phyloP scores from a whole-genome alignment of 1,140 invertebrate genomes.

The Nasonia giraulti region DNA sequence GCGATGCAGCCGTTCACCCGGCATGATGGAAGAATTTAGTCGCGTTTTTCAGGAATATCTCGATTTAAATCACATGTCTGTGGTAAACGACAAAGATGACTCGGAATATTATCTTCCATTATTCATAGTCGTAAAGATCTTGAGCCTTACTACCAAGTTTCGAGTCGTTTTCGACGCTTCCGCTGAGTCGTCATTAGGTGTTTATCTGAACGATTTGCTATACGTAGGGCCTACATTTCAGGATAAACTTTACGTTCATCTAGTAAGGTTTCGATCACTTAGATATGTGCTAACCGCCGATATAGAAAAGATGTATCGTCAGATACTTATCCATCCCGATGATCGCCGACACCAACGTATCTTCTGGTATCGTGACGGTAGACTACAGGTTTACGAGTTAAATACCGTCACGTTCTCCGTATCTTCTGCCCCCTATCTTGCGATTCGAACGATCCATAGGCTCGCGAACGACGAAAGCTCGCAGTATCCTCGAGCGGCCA shows the following conservation, averaged over 20 bases:
- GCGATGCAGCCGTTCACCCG: neutral
- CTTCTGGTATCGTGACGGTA: neutral
- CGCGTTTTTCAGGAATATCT: neutral
- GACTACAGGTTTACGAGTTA: neutral
- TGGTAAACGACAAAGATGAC: neutral
- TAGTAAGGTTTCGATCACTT: neutral
- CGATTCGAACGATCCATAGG: neutral
- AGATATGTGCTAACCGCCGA: neutral
- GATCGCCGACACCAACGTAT: neutral
- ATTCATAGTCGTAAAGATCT: no score
- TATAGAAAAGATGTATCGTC: neutral
- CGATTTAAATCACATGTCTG: neutral
- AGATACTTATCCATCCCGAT: neutral
- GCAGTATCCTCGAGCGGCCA: neutral
- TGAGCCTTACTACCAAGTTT: no score
- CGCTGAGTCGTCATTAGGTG: neutral
- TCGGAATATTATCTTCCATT: neutral
- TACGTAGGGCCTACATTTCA: neutral
- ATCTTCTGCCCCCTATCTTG: neutral
- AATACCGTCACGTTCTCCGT: neutral
- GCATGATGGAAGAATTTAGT: neutral
- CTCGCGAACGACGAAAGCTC: neutral
- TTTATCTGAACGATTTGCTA: neutral
- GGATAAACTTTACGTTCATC: neutral
- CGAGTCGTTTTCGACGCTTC: conserved; percentile 2